phyloP scores from a whole-genome alignment of 1,140 invertebrate genomes.

The Leptinotarsa texana region DNA sequence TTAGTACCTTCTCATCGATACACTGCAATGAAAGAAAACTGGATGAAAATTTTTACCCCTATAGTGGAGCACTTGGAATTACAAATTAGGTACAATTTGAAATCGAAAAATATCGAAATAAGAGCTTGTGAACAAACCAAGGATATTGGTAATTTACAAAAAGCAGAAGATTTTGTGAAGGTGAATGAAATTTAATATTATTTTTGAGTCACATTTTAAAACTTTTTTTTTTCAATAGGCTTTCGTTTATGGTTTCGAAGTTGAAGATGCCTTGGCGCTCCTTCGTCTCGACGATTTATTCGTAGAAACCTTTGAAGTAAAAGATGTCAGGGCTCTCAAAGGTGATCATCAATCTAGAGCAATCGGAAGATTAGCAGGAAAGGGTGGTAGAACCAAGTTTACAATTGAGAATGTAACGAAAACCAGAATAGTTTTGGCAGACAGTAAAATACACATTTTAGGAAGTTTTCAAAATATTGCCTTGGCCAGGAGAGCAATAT shows the following conservation, averaged over 20 bases:
- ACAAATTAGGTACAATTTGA: constrained; percentile 94
- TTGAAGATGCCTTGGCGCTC: constrained; percentile 95
- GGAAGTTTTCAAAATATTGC: constrained; percentile 98
- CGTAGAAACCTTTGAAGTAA: constrained; percentile 95
- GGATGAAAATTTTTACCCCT: constrained; percentile 96
- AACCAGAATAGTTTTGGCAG: constrained; percentile 96
- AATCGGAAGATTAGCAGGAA: constrained; percentile 95
- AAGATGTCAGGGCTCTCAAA: constrained; percentile 94
- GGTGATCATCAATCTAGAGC: constrained; percentile 95
- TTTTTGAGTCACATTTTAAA: neutral
- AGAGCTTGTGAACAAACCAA: constrained; percentile 74
- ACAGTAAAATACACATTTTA: constrained; percentile 95
- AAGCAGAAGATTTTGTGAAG: constrained; percentile 96
- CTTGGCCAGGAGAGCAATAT: constrained; percentile 92
- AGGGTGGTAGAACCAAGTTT: constrained; percentile 95
- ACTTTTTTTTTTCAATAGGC: constrained; percentile 62
- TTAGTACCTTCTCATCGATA: constrained; percentile 74
- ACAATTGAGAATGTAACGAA: constrained; percentile 99
- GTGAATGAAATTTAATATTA: constrained; percentile 46
- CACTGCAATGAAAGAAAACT: constrained; percentile 92
- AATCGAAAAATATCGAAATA: constrained; percentile 89
- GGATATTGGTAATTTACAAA: constrained; percentile 91
- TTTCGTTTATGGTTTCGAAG: constrained; percentile 95
- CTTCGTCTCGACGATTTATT: constrained; percentile 96
- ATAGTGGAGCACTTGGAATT: constrained; percentile 94